Evolutionary conservation across 1,140 invertebrate species (phyloP).

Genomic region (Diabrotica undecimpunctata): DNA sequence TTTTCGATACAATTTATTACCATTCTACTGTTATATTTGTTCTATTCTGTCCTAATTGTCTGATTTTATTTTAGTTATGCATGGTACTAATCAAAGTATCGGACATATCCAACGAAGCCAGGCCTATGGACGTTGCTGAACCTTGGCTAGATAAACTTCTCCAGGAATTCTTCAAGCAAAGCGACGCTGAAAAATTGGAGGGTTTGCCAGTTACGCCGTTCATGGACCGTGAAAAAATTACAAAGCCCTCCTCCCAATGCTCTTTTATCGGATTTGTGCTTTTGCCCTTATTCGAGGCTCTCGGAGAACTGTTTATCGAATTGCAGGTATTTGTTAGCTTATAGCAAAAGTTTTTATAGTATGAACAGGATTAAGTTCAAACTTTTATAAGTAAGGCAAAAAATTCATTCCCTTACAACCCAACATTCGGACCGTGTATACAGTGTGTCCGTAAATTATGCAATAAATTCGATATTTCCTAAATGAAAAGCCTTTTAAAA

Average conservation of each 20-base stretch:
- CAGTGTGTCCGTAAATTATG: no score
- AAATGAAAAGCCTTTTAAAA: no score
- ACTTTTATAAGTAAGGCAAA: no score
- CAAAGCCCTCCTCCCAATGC: conserved; percentile 80
- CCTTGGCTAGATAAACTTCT: conserved; percentile 80
- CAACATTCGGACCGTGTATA: no score
- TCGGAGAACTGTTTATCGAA: conserved; percentile 68
- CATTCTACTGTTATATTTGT: neutral
- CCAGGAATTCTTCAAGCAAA: conserved; percentile 78
- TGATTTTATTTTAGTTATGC: conserved; percentile 57
- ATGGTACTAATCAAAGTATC: conserved; percentile 86
- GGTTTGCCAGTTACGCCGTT: conserved; percentile 83
- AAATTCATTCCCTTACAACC: no score
- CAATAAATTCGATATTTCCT: no score
- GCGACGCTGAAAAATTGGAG: conserved; percentile 79
- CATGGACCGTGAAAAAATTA: conserved; percentile 88
- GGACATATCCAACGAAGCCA: conserved; percentile 83
- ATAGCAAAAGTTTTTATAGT: no score
- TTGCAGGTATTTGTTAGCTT: conserved; percentile 54
- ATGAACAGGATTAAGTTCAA: no score
- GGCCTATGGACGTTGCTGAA: conserved; percentile 81
- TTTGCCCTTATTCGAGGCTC: conserved; percentile 73
- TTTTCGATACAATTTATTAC: no score
- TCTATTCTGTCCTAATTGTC: neutral
- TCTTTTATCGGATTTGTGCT: conserved; percentile 83